A percentile compares a stretch with the other conserved stretches of the same genome.
Evolutionary conservation across 1,140 invertebrate genomes (phyloP).

Genomic region (Macrobrachium rosenbergii): DNA sequence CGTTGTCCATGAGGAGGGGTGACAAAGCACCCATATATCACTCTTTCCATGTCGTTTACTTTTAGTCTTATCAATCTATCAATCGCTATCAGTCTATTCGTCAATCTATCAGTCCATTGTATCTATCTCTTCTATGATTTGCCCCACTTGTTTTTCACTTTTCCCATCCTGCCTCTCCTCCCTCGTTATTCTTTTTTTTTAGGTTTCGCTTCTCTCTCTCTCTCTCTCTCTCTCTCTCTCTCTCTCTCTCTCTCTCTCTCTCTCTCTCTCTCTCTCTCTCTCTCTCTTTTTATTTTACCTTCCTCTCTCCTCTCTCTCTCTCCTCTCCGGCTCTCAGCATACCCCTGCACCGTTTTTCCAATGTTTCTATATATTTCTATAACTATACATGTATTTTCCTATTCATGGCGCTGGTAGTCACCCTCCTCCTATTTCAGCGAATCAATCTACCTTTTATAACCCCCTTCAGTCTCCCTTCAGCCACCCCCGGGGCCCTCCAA

Average conservation of each 20-base stretch:
- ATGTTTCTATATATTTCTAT: constrained; percentile 47
- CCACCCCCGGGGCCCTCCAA: background rate
- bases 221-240: background rate
- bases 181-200: too few relatives aligned
- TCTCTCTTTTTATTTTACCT: constrained; percentile 6
- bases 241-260: background rate
- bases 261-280: background rate
- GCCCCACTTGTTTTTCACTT: too few relatives aligned
- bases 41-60: too few relatives aligned
- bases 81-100: too few relatives aligned
- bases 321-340: background rate
- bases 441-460: constrained; percentile 54
- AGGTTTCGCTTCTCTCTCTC: background rate
- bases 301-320: background rate
- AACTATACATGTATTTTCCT: constrained; percentile 54
- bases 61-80: too few relatives aligned
- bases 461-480: constrained; percentile 21
- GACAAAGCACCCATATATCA: too few relatives aligned
- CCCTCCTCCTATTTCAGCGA: constrained; percentile 58
- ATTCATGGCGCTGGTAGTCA: constrained; percentile 46
- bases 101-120: too few relatives aligned
- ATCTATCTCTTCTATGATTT: too few relatives aligned
- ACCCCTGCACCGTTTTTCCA: constrained; percentile 13
- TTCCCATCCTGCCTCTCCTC: too few relatives aligned
- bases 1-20: too few relatives aligned